Evolutionary conservation across 2,113 vertebrate genomes (phyloP), one percentile per base, ranked within the genome.

Genomic region (Microcebus lehilahytsara): DNA sequence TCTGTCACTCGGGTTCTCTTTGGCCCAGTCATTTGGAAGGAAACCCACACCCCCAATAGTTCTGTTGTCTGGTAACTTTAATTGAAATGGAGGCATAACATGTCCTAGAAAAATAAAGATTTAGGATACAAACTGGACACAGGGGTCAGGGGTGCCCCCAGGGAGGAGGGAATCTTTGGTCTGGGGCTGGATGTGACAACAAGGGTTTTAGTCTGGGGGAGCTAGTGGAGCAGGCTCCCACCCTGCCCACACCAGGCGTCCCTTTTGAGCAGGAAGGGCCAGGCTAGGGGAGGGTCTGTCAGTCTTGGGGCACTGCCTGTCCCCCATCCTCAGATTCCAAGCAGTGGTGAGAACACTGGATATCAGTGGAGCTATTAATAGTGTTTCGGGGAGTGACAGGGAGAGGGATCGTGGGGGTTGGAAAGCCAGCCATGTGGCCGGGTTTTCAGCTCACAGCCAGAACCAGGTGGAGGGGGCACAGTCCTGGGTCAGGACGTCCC

Each of bases 61-160:
- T 81, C 89, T 95, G 40, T 85, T 87, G n/a, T 95, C 72, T 84
- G 74, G 95, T 95, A 87, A 95, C 77, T 97, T 96, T 97, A 81
- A 96, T 91, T 94, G 97, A 97, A 97, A 96, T 49, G 60, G 87
- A 97, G 51, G 83, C 77, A 72, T 98, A 96, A 97, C 96, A 93
- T 42, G 10, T 97, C 80, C 97, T 98, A 98, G 93, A 98, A 98
- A 98, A 98, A 98, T 98, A 98, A 97, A 97, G 78, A 97, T 98
- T 97, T 98, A 89, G 79, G 37, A 85, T 97, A 97, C 90, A 97
- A 98, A 98, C 91, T 96, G 92, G 85, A 96, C 64, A 77, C 17
- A 13, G 46, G 78, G 93, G 40, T 34, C 94, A 66, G 71, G 64
- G 69, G 17, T 77, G 40, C 95, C 97, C 93, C 97, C 46, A 0